Percentiles rank a stretch among this genome's conserved stretches.
These are phyloP conservation scores for Musca domestica DNA, from an alignment of 1,140 invertebrate species.

Conservation along the genomic window DNA sequence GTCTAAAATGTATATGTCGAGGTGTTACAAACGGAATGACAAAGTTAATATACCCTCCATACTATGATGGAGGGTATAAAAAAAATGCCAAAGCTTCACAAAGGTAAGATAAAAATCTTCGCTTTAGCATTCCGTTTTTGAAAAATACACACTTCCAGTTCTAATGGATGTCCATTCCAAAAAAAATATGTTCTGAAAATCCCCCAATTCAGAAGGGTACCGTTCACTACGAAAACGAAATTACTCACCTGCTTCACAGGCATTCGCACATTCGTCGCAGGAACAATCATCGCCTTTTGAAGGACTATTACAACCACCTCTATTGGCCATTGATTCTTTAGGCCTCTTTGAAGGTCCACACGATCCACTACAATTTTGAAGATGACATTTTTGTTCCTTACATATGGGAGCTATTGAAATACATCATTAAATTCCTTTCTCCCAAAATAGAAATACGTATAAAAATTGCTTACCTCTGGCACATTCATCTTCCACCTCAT, in stretches of 20 bases:
- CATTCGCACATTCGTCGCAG: slow-evolving; percentile 26
- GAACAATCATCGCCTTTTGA: not conserved
- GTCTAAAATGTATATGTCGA: too few species aligned
- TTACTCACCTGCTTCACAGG: slow-evolving; percentile 26
- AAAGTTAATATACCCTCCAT: too few species aligned
- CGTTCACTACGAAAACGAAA: slow-evolving; percentile 17
- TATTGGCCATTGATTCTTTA: not conserved
- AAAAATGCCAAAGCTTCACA: too few species aligned
- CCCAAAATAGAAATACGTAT: too few species aligned
- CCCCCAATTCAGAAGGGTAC: slow-evolving; percentile 31
- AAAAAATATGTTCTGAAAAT: too few species aligned
- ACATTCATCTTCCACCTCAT: slow-evolving; percentile 34
- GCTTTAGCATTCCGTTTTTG: too few species aligned
- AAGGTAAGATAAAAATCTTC: too few species aligned
- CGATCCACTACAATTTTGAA: slow-evolving; percentile 14
- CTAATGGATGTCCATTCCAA: too few species aligned
- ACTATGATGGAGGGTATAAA: too few species aligned
- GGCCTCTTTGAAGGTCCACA: not conserved
- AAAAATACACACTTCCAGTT: too few species aligned
- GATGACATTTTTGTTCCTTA: slow-evolving; percentile 13
- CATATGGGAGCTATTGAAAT: slow-evolving; percentile 1
- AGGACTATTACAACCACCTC: not conserved
- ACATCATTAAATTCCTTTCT: not conserved
- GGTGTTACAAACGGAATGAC: too few species aligned
- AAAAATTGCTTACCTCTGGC: slow-evolving; percentile 17